Evolutionary conservation across 2,888 invertebrate genomes (phyloP), one percentile per base, ranked within the genome.

Genomic region (Adelognathus sp.): DNA sequence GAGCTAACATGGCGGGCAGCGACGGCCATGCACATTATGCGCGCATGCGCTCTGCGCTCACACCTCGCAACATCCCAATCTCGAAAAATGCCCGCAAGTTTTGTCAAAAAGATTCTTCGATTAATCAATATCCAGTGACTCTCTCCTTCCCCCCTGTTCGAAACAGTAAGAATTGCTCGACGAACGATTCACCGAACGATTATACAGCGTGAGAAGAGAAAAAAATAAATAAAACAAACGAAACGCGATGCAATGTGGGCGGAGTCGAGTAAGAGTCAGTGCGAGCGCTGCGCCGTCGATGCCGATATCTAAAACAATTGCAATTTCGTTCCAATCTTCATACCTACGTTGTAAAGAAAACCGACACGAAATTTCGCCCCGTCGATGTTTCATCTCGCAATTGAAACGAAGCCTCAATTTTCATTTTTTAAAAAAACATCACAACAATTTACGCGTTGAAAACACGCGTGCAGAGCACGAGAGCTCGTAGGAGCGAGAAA

Each of bases 1-100:
- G 61, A 27, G 24, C 39, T 24, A 79, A 71, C 56, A 63, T 81
- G 75, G 79, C 79, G 72, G 80, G 36, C 44, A 71, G 33, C 24
- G 56, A 66, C 70, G 71, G 75, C 80, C 80, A 81, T 81, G 33
- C 50, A 76, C 54, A 61, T 60, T 74, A 9, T 0, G 11, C 7
- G 72, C 75, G 73, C 81, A 79, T 69, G 79, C 81, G 71, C 71
- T 41, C 9, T 7, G 18, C 7, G 3, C 2, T 16, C 29, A 24
- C 27, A 16, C 14, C 31, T 27, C 21, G 2, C 16, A 24, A 44
- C 31, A 54, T 63, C 31, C 46, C 16, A 9, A 39, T 7, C 29
- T 16, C 46, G 18, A 9, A 44, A 31, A 33, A n/a, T 44, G 41
- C 61, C 36, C 27, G 29, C n/a, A 72, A 27, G 63, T 14, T 66